phyloP scores from a whole-genome alignment of 2,888 invertebrate species.

The Thera britannica region DNA sequence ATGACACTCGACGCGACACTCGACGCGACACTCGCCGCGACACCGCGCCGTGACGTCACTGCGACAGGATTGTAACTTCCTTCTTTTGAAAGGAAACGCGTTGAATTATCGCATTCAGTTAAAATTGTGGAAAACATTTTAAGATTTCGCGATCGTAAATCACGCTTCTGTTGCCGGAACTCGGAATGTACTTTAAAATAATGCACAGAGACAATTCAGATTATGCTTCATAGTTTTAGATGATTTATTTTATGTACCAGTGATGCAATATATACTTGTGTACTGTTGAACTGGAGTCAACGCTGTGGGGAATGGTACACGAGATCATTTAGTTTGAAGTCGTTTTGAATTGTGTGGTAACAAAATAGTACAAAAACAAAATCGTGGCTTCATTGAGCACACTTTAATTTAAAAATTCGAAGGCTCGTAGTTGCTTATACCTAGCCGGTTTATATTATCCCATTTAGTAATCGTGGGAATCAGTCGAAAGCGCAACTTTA shows the following conservation, averaged over 20 bases:
- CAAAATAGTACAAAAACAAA: too few species aligned
- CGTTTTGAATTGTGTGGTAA: too few species aligned
- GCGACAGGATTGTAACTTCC: background rate
- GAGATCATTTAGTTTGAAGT: background rate
- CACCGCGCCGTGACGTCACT: too few species aligned
- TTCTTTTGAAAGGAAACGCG: conserved; percentile 32
- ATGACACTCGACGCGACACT: too few species aligned
- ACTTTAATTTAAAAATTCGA: too few species aligned
- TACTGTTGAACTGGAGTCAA: background rate
- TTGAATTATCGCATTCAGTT: conserved; percentile 46
- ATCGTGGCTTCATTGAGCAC: too few species aligned
- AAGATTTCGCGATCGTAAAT: conserved; percentile 36
- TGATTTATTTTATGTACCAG: conserved; percentile 25
- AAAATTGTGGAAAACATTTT: conserved; percentile 45
- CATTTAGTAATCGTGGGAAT: too few species aligned
- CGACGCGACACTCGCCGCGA: too few species aligned
- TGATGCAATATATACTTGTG: background rate
- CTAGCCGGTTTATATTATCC: too few species aligned
- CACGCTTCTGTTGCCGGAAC: conserved; percentile 22
- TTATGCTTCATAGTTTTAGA: conserved; percentile 2
- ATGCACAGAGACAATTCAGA: conserved; percentile 24
- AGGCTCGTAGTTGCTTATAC: too few species aligned
- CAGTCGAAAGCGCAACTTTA: too few species aligned
- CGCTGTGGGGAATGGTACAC: background rate
- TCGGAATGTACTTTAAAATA: conserved; percentile 14